Base-by-base conservation (phyloP, 2,888 invertebrate genomes). In the Agrenia bidenticulata region DNA sequence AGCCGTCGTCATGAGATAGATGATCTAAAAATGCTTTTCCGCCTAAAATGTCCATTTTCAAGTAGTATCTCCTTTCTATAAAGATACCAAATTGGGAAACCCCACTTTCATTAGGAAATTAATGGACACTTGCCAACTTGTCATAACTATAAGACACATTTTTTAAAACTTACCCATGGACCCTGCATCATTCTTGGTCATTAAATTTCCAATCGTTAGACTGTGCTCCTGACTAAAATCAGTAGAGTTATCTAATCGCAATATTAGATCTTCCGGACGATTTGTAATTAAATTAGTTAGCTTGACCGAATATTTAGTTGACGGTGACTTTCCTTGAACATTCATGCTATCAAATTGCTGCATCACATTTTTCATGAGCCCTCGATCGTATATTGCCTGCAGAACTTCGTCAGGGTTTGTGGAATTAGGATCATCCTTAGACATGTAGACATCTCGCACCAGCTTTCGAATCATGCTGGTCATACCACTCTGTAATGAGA, bases 401-500 rank as follows among this genome's bases (percentile, higher is more conserved):
- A 73, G 55, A 24, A 73, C 67, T 49, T 69, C 66, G 2, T 71
- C 69, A 1, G 69, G 69, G 24, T 61, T 64, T 11, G 68, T 42
- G 2, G 61, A 56, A 11, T 50, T 21, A 1, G 58, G 5, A 32
- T 55, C 61, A 2, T 57, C 69, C 41, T 58, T 55, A 17, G 57
- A 42, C 19, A 57, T 42, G 32, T 66, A 71, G 5, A 73, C 59
- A 5, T 67, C 61, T 21, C 61, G 27, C 0, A 73, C 73, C 67
- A 69, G 68, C 49, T 60, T 61, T 9, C 67, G 59, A 9, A 73
- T 69, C 21, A 66, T 23, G 11, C 27, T 58, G 7, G 50, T 50
- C 58, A 73, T 69, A 23, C 73, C 73, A 51, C 65, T 71, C 73
- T 73, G 56, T 24, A 23, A 45, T 32, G n/a, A n/a, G n/a, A n/a